These are phyloP conservation scores for Poeciliopsis infans DNA, from an alignment of 2,797 vertebrate genomes.

Conservation along the genomic window DNA sequence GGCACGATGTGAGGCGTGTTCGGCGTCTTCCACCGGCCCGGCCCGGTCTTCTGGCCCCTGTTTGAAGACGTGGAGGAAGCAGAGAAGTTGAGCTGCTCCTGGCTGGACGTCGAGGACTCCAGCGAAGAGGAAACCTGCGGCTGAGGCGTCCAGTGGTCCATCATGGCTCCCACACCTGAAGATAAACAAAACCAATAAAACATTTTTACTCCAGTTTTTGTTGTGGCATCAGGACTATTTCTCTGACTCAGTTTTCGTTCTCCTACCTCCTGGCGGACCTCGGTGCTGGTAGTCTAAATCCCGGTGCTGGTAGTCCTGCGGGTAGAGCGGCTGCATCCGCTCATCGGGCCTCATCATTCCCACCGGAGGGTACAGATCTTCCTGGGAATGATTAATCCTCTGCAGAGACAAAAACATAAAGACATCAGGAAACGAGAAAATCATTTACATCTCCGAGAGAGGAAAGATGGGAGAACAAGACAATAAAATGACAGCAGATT, in stretches of 20 bases:
- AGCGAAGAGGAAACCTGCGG: constrained; percentile 87
- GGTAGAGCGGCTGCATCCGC: constrained; percentile 77
- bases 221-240: no score
- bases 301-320: constrained; percentile 72
- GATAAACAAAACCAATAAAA: background rate
- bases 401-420: constrained; percentile 48
- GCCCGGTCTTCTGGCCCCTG: constrained; percentile 87
- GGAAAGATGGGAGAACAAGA: background rate
- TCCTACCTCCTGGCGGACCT: constrained; percentile 63
- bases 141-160: constrained; percentile 79
- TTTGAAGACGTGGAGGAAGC: constrained; percentile 85
- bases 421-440: background rate
- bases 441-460: background rate
- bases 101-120: constrained; percentile 94
- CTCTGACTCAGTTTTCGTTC: background rate
- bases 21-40: constrained; percentile 97
- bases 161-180: constrained; percentile 41
- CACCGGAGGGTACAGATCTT: constrained; percentile 85
- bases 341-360: constrained; percentile 77
- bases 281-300: constrained; percentile 72
- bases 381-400: constrained; percentile 90
- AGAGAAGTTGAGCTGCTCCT: constrained; percentile 93
- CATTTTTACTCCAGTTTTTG: no score
- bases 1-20: constrained; percentile 65
- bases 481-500: background rate